Conservation (phyloP, 30 jellyfish, hydroid and myxozoan genomes). For the Catostylus mosaicus region DNA sequence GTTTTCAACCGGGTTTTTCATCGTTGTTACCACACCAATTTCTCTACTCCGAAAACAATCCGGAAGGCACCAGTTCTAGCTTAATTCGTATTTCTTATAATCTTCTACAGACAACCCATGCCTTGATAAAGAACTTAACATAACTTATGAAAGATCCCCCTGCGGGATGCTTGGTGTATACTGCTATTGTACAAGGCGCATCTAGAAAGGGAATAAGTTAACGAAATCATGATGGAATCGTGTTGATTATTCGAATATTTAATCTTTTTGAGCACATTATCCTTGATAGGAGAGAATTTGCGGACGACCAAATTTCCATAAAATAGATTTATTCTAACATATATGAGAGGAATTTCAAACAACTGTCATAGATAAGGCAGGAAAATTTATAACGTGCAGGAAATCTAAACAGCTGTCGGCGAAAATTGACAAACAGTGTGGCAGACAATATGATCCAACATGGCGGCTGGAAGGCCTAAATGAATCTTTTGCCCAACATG, state of each 20-base stretch:
- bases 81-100: too few species aligned
- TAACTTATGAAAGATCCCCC: too few species aligned
- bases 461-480: too few species aligned
- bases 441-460: too few species aligned
- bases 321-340: background rate
- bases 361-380: background rate
- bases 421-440: background rate
- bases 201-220: constrained; percentile 1
- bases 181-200: background rate
- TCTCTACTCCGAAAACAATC: too few species aligned
- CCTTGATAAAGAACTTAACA: too few species aligned
- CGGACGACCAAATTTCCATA: background rate
- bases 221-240: background rate
- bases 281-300: background rate
- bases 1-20: too few species aligned
- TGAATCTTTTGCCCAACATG: too few species aligned
- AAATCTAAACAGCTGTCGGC: background rate
- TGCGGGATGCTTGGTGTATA: too few species aligned
- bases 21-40: too few species aligned
- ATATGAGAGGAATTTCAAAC: background rate
- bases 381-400: background rate
- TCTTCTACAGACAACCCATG: too few species aligned
- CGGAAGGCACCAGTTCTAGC: too few species aligned
- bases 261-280: constrained; percentile 10
- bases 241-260: background rate